phyloP scores from a whole-genome alignment of 2,888 invertebrate genomes.

The Spisula subtruncata region DNA sequence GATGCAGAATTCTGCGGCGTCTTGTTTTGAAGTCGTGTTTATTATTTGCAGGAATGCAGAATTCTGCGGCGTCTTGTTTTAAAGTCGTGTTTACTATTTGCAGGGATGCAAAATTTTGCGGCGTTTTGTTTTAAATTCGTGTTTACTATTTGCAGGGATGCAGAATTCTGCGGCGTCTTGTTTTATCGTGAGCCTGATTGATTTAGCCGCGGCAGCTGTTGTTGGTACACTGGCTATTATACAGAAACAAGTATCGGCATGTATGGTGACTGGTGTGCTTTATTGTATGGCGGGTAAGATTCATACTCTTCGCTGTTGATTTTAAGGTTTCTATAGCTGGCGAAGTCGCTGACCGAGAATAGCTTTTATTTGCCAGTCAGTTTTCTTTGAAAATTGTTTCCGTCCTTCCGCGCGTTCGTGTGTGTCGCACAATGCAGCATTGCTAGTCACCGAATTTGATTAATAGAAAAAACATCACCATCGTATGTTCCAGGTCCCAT shows the following conservation, averaged over 20 bases:
- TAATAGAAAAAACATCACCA: no score
- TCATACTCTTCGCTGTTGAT: no score
- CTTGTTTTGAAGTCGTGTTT: no score
- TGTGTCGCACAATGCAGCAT: no score
- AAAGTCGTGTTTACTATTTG: no score
- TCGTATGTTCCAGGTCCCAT: no score
- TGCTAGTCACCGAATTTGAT: no score
- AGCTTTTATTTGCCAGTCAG: no score
- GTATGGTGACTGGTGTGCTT: conserved; percentile 97
- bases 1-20: conserved; percentile 98
- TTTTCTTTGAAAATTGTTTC: no score
- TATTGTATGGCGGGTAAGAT: conserved; percentile 95
- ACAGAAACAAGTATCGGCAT: conserved; percentile 97
- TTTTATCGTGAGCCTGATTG: conserved; percentile 96
- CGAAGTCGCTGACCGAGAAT: no score
- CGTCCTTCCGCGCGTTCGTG: no score
- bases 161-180: conserved; percentile 98
- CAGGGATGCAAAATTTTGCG: conserved; percentile 98
- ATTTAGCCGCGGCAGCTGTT: conserved; percentile 94
- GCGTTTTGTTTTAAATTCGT: conserved; percentile 97
- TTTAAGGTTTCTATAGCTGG: no score
- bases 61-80: conserved; percentile 97
- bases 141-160: conserved; percentile 92
- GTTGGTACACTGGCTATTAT: conserved; percentile 96
- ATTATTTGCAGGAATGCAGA: conserved; percentile 98